These are phyloP conservation scores for Polyergus mexicanus DNA, from an alignment of 1,140 invertebrate species.

Conservation along the genomic window DNA sequence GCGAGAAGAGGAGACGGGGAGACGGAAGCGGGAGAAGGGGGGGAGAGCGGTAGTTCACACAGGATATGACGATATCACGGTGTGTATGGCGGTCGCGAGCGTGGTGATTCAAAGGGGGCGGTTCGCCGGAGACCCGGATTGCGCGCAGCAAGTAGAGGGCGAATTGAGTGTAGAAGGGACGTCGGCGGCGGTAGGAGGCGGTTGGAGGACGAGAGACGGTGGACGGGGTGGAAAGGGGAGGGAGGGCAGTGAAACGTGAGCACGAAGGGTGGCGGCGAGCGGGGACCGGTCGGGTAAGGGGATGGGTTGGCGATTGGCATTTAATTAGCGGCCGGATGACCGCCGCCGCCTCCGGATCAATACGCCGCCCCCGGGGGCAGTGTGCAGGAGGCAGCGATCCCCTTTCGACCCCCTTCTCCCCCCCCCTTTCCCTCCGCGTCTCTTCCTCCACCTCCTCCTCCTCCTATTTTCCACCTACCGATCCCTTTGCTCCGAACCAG, in stretches of 20 bases:
- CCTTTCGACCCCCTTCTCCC: constrained; percentile 56
- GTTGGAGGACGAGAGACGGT: constrained; percentile 66
- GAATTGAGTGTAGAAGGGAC: constrained; percentile 76
- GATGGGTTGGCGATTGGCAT: constrained; percentile 86
- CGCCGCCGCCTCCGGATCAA: constrained; percentile 85
- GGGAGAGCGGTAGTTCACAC: constrained; percentile 38
- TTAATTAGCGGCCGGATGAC: constrained; percentile 86
- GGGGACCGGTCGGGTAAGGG: constrained; percentile 61
- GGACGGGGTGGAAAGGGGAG: constrained; percentile 30
- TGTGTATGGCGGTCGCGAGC: constrained; percentile 68
- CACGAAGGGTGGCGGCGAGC: constrained; percentile 60
- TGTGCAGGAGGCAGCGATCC: constrained; percentile 84
- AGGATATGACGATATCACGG: constrained; percentile 69
- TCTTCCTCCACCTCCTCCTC: constrained; percentile 72
- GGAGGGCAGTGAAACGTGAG: constrained; percentile 62
- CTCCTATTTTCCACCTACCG: constrained; percentile 71
- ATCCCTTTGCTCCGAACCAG: constrained; percentile 64
- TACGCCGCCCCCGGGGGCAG: constrained; percentile 83
- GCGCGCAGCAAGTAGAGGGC: constrained; percentile 72
- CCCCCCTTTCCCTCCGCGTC: constrained; percentile 66
- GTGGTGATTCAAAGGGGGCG: constrained; percentile 72
- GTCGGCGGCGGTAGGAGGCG: constrained; percentile 63
- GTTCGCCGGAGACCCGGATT: constrained; percentile 65
- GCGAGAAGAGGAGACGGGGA: constrained; percentile 63
- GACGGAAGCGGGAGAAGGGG: background rate